phyloP scores from a whole-genome alignment of 2,888 invertebrate genomes.

The Caenorhabditis afra region DNA sequence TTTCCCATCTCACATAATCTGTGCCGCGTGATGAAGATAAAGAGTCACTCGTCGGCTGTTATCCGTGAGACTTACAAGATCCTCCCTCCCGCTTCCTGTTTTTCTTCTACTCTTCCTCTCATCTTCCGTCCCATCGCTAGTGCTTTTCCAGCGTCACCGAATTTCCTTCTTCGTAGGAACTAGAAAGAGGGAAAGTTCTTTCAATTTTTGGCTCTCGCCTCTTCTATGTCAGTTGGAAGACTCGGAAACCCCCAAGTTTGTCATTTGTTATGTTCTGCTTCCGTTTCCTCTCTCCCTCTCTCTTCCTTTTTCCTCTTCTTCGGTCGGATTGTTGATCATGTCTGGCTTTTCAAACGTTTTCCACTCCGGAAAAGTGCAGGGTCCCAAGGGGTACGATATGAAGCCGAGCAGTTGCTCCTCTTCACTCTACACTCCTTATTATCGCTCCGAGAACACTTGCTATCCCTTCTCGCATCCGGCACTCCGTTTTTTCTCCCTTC shows the following conservation, averaged over 20 bases:
- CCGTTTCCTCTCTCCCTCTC: conserved; percentile 6
- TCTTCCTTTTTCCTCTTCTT: conserved; percentile 4
- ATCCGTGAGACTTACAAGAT: conserved; percentile 2
- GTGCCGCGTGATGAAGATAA: too few relatives aligned
- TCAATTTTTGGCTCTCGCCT: conserved; percentile 5
- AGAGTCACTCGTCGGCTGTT: not conserved
- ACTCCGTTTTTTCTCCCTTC: not conserved
- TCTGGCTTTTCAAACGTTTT: conserved; percentile 4
- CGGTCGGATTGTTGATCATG: conserved; percentile 47
- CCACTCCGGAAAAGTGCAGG: conserved; percentile 29
- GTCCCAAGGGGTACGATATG: conserved; percentile 47
- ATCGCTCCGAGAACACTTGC: conserved; percentile 43
- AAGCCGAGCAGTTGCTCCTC: conserved; percentile 11
- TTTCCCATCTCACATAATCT: conserved; percentile 11
- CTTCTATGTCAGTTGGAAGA: not conserved
- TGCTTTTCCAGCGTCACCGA: conserved; percentile 31
- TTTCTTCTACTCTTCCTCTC: not conserved
- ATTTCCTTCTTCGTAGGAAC: conserved; percentile 12
- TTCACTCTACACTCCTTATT: conserved; percentile 13
- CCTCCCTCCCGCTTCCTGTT: conserved; percentile 34
- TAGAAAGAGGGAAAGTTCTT: conserved; percentile 6
- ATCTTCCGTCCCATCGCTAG: not conserved
- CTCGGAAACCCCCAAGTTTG: conserved; percentile 44
- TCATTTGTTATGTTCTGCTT: conserved; percentile 29
- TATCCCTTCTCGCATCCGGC: conserved; percentile 3